A percentile compares a stretch with the other conserved stretches of the same genome.
phyloP scores from a whole-genome alignment of 2,888 invertebrate genomes.

The Apoderus coryli region DNA sequence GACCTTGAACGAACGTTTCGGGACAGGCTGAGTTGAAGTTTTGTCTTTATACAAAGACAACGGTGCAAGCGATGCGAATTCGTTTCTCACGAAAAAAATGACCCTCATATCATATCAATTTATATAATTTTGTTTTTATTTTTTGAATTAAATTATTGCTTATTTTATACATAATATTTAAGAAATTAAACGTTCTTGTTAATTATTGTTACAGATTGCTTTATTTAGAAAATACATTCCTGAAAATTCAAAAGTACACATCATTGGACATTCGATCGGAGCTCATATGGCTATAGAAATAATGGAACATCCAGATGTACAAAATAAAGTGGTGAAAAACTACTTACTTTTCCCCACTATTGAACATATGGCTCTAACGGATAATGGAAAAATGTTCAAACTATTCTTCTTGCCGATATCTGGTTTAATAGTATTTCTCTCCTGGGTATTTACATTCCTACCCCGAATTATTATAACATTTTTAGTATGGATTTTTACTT shows the following conservation, averaged over 20 bases:
- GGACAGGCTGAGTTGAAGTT: too few relatives aligned
- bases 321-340: constrained; percentile 41
- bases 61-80: too few relatives aligned
- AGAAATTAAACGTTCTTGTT: too few relatives aligned
- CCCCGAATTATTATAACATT: constrained; percentile 38
- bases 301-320: constrained; percentile 42
- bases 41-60: too few relatives aligned
- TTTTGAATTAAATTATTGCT: too few relatives aligned
- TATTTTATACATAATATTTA: too few relatives aligned
- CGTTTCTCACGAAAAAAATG: too few relatives aligned
- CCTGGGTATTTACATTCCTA: constrained; percentile 37
- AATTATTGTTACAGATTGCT: too few relatives aligned
- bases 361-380: constrained; percentile 63
- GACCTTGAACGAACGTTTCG: too few relatives aligned
- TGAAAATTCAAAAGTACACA: constrained; percentile 51
- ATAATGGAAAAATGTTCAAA: constrained; percentile 57
- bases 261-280: constrained; percentile 87
- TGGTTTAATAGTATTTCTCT: constrained; percentile 33
- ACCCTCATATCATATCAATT: too few relatives aligned
- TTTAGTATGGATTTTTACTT: constrained; percentile 42
- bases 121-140: too few relatives aligned
- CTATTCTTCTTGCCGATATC: constrained; percentile 41
- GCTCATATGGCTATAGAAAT: constrained; percentile 68
- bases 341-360: constrained; percentile 78
- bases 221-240: constrained; percentile 65